Percentiles rank a stretch among this genome's conserved stretches.
Conservation (phyloP, 2,113 vertebrate species). For the Scopus umbretta region DNA sequence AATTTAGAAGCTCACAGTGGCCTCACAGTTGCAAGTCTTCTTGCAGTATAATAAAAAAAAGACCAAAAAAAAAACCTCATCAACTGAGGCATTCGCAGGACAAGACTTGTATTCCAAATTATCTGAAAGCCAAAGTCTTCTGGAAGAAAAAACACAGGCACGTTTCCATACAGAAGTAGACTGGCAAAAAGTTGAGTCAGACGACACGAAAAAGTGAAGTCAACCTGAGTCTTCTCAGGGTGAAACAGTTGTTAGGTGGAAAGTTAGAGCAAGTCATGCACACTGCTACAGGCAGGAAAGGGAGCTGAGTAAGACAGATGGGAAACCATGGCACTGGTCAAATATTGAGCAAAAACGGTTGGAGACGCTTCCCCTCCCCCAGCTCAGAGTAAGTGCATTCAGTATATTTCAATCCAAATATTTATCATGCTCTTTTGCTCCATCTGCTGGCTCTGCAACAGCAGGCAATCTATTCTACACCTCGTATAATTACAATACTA, state of each 20-base stretch:
- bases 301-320: not conserved
- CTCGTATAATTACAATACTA: not conserved
- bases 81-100: fast-evolving
- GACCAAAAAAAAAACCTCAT: not conserved
- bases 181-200: not conserved
- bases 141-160: not conserved
- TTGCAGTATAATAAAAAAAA: not conserved
- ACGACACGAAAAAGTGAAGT: not conserved
- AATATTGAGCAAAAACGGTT: not conserved
- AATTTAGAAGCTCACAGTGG: not conserved
- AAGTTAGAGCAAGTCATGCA: not conserved
- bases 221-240: not conserved
- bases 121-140: not conserved
- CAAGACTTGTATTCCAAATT: not conserved
- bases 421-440: slow-evolving; percentile 46
- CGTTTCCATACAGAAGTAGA: not conserved
- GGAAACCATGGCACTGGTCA: not conserved
- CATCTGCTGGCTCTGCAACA: slow-evolving; percentile 40
- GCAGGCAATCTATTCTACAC: not conserved
- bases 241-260: not conserved
- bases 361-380: not conserved
- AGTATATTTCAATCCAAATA: not conserved
- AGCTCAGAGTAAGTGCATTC: not conserved
- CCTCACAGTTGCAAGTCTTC: not conserved
- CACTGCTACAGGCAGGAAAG: not conserved